Conservation (phyloP, 2,888 invertebrate genomes). For the Eledona agricola region DNA sequence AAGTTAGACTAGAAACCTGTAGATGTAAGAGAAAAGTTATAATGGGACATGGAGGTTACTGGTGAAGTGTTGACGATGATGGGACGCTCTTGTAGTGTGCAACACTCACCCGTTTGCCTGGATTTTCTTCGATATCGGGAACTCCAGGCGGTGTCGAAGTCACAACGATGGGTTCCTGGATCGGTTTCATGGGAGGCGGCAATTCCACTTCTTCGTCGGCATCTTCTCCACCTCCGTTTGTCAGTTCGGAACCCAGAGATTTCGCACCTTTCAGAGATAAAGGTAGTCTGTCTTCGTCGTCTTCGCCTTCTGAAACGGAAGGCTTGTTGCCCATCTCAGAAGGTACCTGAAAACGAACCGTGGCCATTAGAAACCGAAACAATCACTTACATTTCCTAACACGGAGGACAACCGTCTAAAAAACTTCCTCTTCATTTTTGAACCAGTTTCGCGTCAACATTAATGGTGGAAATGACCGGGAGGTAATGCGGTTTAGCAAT, state of each 20-base stretch:
- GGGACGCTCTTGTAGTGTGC: not conserved
- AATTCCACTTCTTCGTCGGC: conserved; percentile 84
- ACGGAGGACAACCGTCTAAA: conserved; percentile 41
- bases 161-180: conserved; percentile 71
- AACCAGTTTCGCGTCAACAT: conserved; percentile 3
- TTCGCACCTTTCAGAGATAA: conserved; percentile 50
- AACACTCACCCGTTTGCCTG: conserved; percentile 69
- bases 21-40: conserved; percentile 56
- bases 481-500: conserved; percentile 17
- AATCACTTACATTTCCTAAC: conserved; percentile 38
- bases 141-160: conserved; percentile 62
- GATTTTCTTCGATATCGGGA: conserved; percentile 65
- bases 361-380: conserved; percentile 28
- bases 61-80: conserved; percentile 15
- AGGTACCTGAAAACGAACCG: conserved; percentile 59
- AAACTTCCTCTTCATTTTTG: conserved; percentile 41
- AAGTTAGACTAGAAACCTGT: conserved; percentile 78
- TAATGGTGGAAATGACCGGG: conserved; percentile 8
- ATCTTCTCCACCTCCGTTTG: conserved; percentile 73
- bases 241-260: conserved; percentile 55
- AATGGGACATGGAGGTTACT: conserved; percentile 37
- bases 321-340: conserved; percentile 67
- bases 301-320: conserved; percentile 63
- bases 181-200: conserved; percentile 97
- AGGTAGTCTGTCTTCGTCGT: conserved; percentile 58